Conservation (phyloP, 1,140 invertebrate species). For the Solen grandis region DNA sequence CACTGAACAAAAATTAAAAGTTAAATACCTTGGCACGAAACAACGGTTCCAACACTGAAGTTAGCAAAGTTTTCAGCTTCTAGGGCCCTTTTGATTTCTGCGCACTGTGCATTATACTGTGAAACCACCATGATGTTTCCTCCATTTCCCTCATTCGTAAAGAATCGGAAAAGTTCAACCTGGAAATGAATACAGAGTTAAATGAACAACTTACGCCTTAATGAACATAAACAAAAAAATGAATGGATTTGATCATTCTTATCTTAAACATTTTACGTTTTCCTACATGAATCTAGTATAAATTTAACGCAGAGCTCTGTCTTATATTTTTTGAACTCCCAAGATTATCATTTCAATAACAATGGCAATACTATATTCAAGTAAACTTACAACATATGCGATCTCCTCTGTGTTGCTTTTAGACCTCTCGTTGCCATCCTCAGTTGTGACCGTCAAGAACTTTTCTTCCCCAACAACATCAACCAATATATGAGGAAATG, state of each 20-base stretch:
- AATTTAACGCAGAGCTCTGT: background rate
- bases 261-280: background rate
- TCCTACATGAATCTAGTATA: background rate
- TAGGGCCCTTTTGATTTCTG: conserved; percentile 25
- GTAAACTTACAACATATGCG: conserved; percentile 65
- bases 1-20: background rate
- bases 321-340: background rate
- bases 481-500: conserved; percentile 67
- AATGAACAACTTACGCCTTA: no score
- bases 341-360: background rate
- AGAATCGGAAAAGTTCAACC: conserved; percentile 17
- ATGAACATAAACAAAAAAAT: background rate
- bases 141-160: background rate
- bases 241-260: no score
- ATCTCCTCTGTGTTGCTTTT: conserved; percentile 71
- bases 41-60: conserved; percentile 45
- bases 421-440: conserved; percentile 74
- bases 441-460: conserved; percentile 69
- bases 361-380: background rate
- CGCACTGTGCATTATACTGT: conserved; percentile 56
- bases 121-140: conserved; percentile 20
- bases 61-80: conserved; percentile 1
- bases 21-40: conserved; percentile 57
- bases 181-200: no score
- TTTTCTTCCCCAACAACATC: conserved; percentile 73